Conservation (phyloP, 1,140 invertebrate species). For the Panonychus citri region DNA sequence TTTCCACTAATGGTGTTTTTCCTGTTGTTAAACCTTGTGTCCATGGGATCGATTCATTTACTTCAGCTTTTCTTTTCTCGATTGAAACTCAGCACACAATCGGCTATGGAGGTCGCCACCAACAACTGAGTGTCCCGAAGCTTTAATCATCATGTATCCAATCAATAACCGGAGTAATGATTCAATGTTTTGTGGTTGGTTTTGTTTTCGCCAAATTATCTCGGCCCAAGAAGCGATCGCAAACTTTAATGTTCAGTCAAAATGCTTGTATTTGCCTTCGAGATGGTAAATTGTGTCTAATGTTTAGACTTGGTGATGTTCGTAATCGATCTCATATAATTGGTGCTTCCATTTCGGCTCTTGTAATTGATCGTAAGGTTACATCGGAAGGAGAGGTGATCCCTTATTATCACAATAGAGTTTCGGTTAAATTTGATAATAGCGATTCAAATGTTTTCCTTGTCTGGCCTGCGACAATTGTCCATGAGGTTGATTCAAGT, state of each 20-base stretch:
- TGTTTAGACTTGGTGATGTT: constrained; percentile 96
- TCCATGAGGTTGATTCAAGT: constrained; percentile 61
- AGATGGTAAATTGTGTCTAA: constrained; percentile 62
- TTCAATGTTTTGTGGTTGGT: constrained; percentile 49
- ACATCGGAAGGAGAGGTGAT: constrained; percentile 27
- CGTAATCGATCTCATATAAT: constrained; percentile 67
- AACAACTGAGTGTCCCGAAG: constrained; percentile 84
- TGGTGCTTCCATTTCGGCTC: constrained; percentile 64
- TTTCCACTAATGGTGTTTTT: too few relatives aligned
- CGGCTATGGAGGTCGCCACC: constrained; percentile 40
- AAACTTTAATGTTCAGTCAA: constrained; percentile 79
- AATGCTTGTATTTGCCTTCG: constrained; percentile 67
- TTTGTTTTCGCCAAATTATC: constrained; percentile 91
- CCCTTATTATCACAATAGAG: constrained; percentile 24
- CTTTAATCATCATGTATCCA: constrained; percentile 94
- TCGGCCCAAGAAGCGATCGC: constrained; percentile 72
- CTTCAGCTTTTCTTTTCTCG: constrained; percentile 69
- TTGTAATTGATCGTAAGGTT: constrained; percentile 40
- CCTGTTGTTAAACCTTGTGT: constrained; percentile 19
- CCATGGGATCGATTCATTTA: constrained; percentile 50
- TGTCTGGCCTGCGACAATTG: constrained; percentile 64
- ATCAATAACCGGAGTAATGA: constrained; percentile 82
- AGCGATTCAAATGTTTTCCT: constrained; percentile 63
- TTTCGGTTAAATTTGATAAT: constrained; percentile 45
- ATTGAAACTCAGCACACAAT: constrained; percentile 81